phyloP scores from a whole-genome alignment of 2,797 vertebrate species.

The Sphaeramia orbicularis region DNA sequence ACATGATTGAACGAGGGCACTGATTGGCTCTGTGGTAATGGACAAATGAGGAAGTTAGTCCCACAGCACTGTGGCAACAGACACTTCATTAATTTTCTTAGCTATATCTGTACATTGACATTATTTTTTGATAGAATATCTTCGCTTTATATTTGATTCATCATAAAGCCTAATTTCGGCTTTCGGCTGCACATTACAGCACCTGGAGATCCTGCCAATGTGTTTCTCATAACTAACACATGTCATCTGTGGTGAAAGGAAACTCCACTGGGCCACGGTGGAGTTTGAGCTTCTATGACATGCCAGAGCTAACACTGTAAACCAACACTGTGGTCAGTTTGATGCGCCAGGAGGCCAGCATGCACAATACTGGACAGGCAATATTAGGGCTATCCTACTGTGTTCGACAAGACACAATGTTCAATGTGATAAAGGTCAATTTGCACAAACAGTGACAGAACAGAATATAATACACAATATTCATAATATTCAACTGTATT shows the following conservation, averaged over 20 bases:
- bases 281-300: not conserved
- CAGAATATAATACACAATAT: not conserved
- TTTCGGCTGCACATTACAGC: constrained; percentile 1
- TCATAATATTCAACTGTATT: not conserved
- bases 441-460: no score
- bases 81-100: no score
- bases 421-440: no score
- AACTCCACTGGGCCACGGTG: not conserved
- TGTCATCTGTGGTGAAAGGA: not conserved
- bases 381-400: not conserved
- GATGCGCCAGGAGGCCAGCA: constrained; percentile 3
- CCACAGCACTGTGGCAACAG: no score
- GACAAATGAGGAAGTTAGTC: no score
- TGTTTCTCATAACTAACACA: not conserved
- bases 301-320: constrained; percentile 2
- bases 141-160: no score
- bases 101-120: no score
- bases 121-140: no score
- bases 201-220: constrained; percentile 7
- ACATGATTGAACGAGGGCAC: no score
- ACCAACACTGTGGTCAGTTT: not conserved
- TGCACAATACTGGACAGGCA: not conserved
- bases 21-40: no score
- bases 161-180: not conserved
- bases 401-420: not conserved